phyloP scores from a whole-genome alignment of 30 jellyfish, hydroid and myxozoan species.

The Turritopsis dohrnii region DNA sequence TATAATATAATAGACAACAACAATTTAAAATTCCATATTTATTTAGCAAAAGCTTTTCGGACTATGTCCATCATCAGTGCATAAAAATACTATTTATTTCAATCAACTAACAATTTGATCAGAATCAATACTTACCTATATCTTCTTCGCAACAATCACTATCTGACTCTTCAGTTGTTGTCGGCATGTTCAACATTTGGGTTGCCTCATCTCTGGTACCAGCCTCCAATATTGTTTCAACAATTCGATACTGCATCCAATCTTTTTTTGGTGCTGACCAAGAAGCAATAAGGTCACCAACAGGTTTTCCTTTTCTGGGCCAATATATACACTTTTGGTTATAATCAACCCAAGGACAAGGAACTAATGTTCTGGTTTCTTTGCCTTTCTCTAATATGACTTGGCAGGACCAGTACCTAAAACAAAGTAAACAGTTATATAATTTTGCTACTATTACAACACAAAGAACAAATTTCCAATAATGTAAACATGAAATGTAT shows the following conservation, averaged over 20 bases:
- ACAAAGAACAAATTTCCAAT: background rate
- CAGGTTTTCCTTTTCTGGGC: background rate
- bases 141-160: background rate
- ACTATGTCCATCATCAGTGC: too few relatives aligned
- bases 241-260: background rate
- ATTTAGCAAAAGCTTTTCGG: too few relatives aligned
- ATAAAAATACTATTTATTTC: too few relatives aligned
- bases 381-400: background rate
- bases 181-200: background rate
- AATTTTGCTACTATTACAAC: background rate
- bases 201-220: background rate
- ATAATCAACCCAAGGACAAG: background rate
- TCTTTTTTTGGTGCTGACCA: background rate
- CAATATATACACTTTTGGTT: background rate
- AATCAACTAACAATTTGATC: background rate
- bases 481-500: too few relatives aligned
- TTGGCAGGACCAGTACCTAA: background rate
- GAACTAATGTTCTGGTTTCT: background rate
- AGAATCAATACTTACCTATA: background rate
- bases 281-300: background rate
- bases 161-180: background rate
- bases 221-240: background rate
- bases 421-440: too few relatives aligned
- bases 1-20: too few relatives aligned
- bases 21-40: too few relatives aligned